A percentile compares a stretch with the other conserved stretches of the same genome.
These are phyloP conservation scores for Cygnus olor DNA, from an alignment of 2,797 vertebrate species.

Conservation along the genomic window DNA sequence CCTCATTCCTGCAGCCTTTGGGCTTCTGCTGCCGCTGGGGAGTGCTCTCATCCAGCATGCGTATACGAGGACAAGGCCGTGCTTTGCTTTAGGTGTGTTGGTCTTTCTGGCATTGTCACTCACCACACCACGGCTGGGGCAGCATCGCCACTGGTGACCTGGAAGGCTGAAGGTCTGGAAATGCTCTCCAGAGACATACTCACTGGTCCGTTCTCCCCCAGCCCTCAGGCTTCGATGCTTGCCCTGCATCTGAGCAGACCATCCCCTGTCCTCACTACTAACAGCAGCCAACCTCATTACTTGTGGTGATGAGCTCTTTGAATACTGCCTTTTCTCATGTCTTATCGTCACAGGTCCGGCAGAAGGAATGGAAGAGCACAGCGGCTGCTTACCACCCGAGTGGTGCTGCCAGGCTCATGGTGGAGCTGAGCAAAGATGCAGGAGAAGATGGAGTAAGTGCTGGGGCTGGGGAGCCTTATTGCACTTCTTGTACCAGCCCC, in stretches of 20 bases:
- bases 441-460: fast-evolving
- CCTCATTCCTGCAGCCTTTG: neutral
- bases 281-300: neutral
- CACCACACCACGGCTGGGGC: fast-evolving
- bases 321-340: neutral
- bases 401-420: fast-evolving
- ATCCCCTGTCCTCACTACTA: neutral
- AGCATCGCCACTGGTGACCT: neutral
- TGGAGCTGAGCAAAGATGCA: neutral
- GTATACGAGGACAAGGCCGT: neutral
- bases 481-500: neutral
- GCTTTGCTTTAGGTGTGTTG: neutral
- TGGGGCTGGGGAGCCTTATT: neutral
- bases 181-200: neutral
- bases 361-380: neutral
- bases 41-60: neutral
- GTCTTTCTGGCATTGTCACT: neutral
- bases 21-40: neutral
- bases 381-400: neutral
- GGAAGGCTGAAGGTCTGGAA: neutral
- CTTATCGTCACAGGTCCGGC: neutral
- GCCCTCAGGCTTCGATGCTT: neutral
- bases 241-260: neutral
- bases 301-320: neutral
- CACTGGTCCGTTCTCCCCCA: neutral